A percentile compares a stretch with the other conserved stretches of the same genome.
These are phyloP conservation scores for Melieria crassipennis DNA, from an alignment of 2,888 invertebrate species.

Conservation along the genomic window DNA sequence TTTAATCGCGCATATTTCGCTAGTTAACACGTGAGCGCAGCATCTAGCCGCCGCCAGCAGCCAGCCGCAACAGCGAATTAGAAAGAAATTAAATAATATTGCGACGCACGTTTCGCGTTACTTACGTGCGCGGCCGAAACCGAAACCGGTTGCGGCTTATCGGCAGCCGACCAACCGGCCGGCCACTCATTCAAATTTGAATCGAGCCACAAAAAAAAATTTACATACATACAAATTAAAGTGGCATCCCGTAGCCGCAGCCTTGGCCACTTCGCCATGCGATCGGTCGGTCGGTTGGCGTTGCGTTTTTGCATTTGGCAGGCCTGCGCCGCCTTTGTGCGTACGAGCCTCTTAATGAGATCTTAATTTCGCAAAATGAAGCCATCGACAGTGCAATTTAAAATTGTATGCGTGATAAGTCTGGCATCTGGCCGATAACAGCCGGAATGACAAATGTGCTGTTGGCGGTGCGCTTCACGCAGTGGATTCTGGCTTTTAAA, in stretches of 20 bases:
- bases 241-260: no score
- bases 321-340: constrained; percentile 5
- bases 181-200: no score
- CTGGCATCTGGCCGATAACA: constrained; percentile 31
- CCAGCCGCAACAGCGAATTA: constrained; percentile 23
- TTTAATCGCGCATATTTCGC: constrained; percentile 28
- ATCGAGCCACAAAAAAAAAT: no score
- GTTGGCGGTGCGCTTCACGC: background rate
- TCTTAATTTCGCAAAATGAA: constrained; percentile 33
- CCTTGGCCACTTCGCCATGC: no score
- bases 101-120: background rate
- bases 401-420: constrained; percentile 31
- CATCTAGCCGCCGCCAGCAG: constrained; percentile 2
- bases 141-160: no score
- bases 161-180: no score
- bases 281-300: no score
- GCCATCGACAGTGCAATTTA: constrained; percentile 31
- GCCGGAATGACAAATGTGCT: constrained; percentile 33
- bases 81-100: constrained; percentile 26
- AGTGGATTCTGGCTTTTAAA: no score
- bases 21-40: constrained; percentile 13
- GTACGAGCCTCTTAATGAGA: constrained; percentile 25
- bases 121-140: background rate
- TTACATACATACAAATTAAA: no score
- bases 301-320: no score